Evolutionary conservation across 2,797 vertebrate genomes (phyloP), one percentile per base, ranked within the genome.

Genomic region (Gobionotothen gibberifrons): DNA sequence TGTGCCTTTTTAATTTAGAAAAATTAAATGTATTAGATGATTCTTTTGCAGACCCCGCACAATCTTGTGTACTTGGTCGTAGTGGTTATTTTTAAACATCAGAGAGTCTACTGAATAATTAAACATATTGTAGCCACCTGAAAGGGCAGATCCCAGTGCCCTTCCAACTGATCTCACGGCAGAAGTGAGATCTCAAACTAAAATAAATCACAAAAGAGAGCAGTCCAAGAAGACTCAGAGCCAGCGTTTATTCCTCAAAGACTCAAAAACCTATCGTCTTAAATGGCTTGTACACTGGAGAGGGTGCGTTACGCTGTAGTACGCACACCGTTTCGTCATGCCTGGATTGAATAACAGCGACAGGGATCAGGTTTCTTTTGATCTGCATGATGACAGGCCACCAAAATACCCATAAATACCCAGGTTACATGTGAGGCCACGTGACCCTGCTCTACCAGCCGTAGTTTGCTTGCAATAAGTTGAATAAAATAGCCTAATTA

Each of bases 301-400:
- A 40, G 15, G 57, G 5, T 61, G 5, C 15, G 6, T 74, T 55
- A 59, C 11, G 0, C 26, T 59, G 70, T 48, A 29, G 69, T 55
- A 32, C 43, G 2, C 53, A 3, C n/a, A 11, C 51, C 3, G 47
- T 46, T n/a, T 14, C 1, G 9, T 44, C 49, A 47, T 39, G 47
- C 36, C 16, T 57, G 69, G 66, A 55, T 88, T 61, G 73, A 21
- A 71, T 87, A 78, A 60, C 81, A 32, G n/a, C 59, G 39, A n/a
- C 68, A 6, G 58, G 81, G 64, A 66, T 85, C 74, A 16, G 11
- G 69, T 87, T 86, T 81, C 63, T 82, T 82, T 81, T 85, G 63
- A 71, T 74, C 42, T 61, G 52, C 39, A 9, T 22, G 53, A 69
- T 72, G 78, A 79, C 16, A 62, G 43, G 17, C n/a, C 22, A 16